phyloP scores from a whole-genome alignment of 2,113 vertebrate genomes.

The Paracanthobrama guichenoti region DNA sequence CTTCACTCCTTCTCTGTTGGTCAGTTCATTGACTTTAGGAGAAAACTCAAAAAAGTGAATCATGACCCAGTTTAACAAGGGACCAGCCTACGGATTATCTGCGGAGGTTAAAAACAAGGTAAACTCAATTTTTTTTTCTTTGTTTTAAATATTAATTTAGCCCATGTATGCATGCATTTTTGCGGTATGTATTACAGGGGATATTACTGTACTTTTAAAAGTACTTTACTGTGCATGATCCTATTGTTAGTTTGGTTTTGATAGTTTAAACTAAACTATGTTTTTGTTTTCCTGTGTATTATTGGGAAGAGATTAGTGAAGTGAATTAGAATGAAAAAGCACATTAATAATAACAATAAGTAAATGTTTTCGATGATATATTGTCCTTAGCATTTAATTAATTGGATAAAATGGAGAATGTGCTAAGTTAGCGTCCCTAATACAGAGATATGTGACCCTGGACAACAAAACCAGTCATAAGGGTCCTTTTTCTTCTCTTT shows the following conservation, averaged over 20 bases:
- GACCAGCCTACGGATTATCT: conserved; percentile 89
- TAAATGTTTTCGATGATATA: background rate
- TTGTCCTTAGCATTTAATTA: background rate
- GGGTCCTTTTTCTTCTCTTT: too few species aligned
- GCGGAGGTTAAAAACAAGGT: conserved; percentile 95
- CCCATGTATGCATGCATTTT: background rate
- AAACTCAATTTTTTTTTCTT: conserved; percentile 35
- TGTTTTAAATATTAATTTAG: background rate
- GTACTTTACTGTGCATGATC: background rate
- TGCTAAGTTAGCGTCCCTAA: background rate
- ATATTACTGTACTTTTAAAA: background rate
- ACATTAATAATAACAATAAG: too few species aligned
- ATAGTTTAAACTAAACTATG: background rate
- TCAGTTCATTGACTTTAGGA: conserved; percentile 20
- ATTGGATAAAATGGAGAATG: background rate
- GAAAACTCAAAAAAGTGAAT: conserved; percentile 42
- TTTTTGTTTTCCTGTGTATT: background rate
- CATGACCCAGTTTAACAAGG: conserved; percentile 94
- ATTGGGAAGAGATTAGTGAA: background rate
- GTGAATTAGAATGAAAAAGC: background rate
- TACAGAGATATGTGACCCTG: too few species aligned
- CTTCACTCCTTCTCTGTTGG: conserved; percentile 14
- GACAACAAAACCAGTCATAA: too few species aligned
- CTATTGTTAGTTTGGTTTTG: background rate
- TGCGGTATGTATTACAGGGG: background rate